Percentiles rank a stretch among this genome's conserved stretches.
phyloP scores from a whole-genome alignment of 2,888 invertebrate genomes.

The Caenorhabditis panamensis region DNA sequence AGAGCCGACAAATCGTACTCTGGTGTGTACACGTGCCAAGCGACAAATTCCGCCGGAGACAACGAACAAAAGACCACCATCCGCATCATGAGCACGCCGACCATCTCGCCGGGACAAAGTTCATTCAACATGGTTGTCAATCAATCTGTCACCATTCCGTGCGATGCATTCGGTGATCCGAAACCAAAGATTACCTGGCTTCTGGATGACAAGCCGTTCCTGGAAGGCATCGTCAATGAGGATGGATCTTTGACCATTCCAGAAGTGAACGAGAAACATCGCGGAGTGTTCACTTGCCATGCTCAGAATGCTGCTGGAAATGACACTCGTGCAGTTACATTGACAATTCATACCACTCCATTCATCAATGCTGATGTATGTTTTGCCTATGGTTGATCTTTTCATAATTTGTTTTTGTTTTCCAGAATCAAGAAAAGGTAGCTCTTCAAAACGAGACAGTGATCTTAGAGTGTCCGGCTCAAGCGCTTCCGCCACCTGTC shows the following conservation, averaged over 20 bases:
- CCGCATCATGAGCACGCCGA: conserved; percentile 71
- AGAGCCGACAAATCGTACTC: conserved; percentile 67
- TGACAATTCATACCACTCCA: conserved; percentile 81
- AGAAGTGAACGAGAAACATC: conserved; percentile 54
- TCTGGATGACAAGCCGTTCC: conserved; percentile 72
- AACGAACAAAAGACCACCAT: conserved; percentile 79
- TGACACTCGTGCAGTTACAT: conserved; percentile 77
- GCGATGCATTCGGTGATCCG: conserved; percentile 76
- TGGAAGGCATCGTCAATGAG: conserved; percentile 71
- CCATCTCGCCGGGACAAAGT: conserved; percentile 75
- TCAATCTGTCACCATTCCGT: conserved; percentile 74
- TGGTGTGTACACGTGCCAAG: conserved; percentile 85
- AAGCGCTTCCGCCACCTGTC: conserved; percentile 79
- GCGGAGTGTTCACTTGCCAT: conserved; percentile 71
- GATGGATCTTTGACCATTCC: conserved; percentile 74
- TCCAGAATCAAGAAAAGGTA: conserved; percentile 67
- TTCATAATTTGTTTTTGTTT: background rate
- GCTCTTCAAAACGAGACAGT: conserved; percentile 77
- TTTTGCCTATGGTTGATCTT: conserved; percentile 2
- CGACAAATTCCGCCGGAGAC: conserved; percentile 85
- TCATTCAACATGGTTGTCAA: conserved; percentile 79
- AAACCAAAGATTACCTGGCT: conserved; percentile 76
- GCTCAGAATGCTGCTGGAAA: conserved; percentile 76
- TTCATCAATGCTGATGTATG: conserved; percentile 64
- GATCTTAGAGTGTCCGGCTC: conserved; percentile 78